phyloP scores from a whole-genome alignment of 2,797 vertebrate species.

The Scarus forsteni region DNA sequence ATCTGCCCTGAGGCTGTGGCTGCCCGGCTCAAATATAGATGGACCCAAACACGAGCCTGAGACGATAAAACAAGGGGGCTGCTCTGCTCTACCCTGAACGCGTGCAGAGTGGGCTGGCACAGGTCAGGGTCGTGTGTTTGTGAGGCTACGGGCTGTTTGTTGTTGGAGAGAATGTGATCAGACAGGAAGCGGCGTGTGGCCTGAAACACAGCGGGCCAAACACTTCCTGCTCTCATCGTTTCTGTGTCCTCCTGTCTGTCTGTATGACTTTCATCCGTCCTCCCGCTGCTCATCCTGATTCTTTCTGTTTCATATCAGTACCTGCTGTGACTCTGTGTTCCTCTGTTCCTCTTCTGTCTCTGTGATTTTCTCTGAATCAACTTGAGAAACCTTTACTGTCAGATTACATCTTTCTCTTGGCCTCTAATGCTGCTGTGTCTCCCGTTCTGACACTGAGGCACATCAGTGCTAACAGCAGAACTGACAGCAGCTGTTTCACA shows the following conservation, averaged over 20 bases:
- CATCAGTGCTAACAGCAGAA: neutral
- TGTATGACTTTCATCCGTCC: conserved; percentile 38
- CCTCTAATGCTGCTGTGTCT: conserved; percentile 4
- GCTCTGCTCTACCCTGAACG: conserved; percentile 11
- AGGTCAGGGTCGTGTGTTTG: conserved; percentile 7
- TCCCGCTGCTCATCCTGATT: conserved; percentile 27
- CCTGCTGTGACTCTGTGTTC: conserved; percentile 17
- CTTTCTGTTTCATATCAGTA: conserved; percentile 1
- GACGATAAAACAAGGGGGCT: conserved; percentile 13
- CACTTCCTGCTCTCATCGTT: conserved; percentile 1
- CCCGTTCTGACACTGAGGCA: neutral
- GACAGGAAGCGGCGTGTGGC: conserved; percentile 38
- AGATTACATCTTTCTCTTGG: conserved; percentile 11
- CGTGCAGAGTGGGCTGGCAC: conserved; percentile 5
- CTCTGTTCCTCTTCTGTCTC: conserved; percentile 10
- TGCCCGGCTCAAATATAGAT: conserved; percentile 19
- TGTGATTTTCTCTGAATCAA: conserved; percentile 11
- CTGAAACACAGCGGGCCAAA: conserved; percentile 32
- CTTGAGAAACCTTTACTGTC: conserved; percentile 32
- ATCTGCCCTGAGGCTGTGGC: conserved; percentile 14
- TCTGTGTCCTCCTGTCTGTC: neutral
- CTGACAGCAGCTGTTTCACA: conserved; percentile 2
- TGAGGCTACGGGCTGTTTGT: conserved; percentile 39
- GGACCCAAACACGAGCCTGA: neutral
- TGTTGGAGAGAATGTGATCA: conserved; percentile 38